Percentiles rank a stretch among this genome's conserved stretches.
phyloP scores from a whole-genome alignment of 2,797 vertebrate genomes.

The Epinephelus malabaricus region DNA sequence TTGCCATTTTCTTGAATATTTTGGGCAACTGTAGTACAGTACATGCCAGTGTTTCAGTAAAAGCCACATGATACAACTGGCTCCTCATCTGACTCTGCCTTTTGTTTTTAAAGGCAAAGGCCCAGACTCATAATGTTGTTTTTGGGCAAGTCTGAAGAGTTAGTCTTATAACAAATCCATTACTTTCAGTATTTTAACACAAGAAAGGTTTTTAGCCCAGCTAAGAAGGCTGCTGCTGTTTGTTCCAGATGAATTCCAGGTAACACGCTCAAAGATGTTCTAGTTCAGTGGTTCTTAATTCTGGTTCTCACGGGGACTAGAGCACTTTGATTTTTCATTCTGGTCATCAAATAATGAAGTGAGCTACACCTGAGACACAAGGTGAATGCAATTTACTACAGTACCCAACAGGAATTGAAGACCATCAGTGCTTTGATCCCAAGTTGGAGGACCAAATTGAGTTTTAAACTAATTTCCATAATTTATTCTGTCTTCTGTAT shows the following conservation, averaged over 20 bases:
- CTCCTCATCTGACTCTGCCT: not conserved
- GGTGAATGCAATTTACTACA: constrained; percentile 7
- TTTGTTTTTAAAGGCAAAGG: too few relatives aligned
- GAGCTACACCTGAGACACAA: constrained; percentile 17
- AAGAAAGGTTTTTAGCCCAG: not conserved
- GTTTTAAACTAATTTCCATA: not conserved
- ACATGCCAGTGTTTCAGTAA: not conserved
- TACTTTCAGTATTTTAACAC: constrained; percentile 27
- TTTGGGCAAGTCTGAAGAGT: constrained; percentile 15
- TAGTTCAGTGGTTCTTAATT: constrained; percentile 27
- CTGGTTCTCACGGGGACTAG: constrained; percentile 14
- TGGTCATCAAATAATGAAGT: constrained; percentile 20
- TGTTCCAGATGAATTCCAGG: constrained; percentile 22
- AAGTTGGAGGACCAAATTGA: not conserved
- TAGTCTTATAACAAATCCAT: constrained; percentile 11
- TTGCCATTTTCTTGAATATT: not conserved
- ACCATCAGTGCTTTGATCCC: not conserved
- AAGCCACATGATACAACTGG: not conserved
- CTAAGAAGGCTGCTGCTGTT: not conserved
- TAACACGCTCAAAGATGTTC: constrained; percentile 9
- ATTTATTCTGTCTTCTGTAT: not conserved
- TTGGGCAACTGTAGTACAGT: not conserved
- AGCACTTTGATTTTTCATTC: constrained; percentile 3
- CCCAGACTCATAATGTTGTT: constrained; percentile 2
- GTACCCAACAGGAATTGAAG: not conserved